Evolutionary conservation across 2,113 vertebrate genomes (phyloP).

Genomic region (Emberiza fucata): DNA sequence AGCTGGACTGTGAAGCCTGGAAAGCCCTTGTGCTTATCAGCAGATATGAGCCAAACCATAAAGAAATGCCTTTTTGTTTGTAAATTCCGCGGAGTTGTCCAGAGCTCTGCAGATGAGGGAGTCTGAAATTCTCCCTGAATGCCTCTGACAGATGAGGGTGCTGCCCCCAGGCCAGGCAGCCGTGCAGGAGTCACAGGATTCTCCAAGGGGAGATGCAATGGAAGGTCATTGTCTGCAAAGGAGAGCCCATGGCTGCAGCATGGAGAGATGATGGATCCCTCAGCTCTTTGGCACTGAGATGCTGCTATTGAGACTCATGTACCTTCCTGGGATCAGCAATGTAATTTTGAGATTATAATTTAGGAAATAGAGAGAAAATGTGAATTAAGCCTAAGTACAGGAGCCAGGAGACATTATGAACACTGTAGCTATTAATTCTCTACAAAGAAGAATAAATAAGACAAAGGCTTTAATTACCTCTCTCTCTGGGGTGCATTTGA

Average conservation of each 20-base stretch:
- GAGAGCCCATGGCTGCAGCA: rapidly evolving
- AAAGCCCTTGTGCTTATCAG: background rate
- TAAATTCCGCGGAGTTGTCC: background rate
- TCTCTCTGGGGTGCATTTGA: conserved; percentile 7
- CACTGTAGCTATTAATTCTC: conserved; percentile 20
- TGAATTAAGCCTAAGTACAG: background rate
- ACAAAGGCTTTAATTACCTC: background rate
- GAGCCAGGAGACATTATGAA: background rate
- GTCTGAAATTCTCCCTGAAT: background rate
- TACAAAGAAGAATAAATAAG: conserved; percentile 7
- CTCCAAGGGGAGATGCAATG: background rate
- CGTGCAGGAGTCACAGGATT: background rate
- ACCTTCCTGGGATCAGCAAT: background rate
- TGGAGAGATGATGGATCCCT: background rate
- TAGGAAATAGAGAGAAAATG: background rate
- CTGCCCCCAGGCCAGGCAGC: background rate
- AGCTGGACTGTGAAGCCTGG: background rate
- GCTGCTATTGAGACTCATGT: background rate
- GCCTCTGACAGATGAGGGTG: background rate
- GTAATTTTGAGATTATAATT: background rate
- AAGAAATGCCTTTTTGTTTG: background rate
- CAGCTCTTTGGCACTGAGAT: background rate
- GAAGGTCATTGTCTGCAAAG: background rate
- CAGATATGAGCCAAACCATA: background rate
- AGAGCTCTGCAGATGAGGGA: background rate